phyloP scores from a whole-genome alignment of 2,888 invertebrate species.

The Ormia ochracea region DNA sequence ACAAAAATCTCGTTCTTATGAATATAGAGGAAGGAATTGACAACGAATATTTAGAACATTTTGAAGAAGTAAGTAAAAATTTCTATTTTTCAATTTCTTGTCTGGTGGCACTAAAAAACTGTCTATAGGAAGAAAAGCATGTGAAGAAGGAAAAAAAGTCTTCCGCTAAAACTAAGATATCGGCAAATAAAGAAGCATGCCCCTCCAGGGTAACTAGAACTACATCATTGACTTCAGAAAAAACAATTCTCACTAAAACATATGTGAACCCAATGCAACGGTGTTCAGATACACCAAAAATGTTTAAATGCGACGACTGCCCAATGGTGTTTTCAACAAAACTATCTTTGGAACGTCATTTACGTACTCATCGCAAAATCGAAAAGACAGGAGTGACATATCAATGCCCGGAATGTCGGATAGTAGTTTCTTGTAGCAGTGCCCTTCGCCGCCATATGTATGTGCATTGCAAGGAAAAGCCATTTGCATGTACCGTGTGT shows the following conservation, averaged over 20 bases:
- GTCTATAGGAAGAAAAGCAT: constrained; percentile 23
- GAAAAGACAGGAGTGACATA: constrained; percentile 79
- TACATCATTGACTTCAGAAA: constrained; percentile 27
- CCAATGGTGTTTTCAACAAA: constrained; percentile 81
- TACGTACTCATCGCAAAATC: constrained; percentile 80
- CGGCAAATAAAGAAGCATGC: not conserved
- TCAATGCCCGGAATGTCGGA: constrained; percentile 80
- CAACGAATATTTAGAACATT: constrained; percentile 56
- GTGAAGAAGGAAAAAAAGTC: not conserved
- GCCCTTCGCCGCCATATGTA: constrained; percentile 84
- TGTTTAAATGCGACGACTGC: constrained; percentile 81
- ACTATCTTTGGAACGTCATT: constrained; percentile 80
- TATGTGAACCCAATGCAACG: constrained; percentile 62
- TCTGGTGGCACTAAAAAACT: too few species aligned
- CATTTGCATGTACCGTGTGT: constrained; percentile 79
- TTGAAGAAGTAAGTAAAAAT: constrained; percentile 34
- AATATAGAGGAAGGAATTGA: constrained; percentile 66
- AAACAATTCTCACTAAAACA: constrained; percentile 66
- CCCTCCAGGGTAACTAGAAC: not conserved
- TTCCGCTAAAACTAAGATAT: constrained; percentile 2
- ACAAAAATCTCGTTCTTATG: constrained; percentile 64
- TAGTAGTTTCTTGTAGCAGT: constrained; percentile 82
- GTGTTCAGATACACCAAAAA: constrained; percentile 74
- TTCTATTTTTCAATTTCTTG: too few species aligned
- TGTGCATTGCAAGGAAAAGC: constrained; percentile 80